Conservation (phyloP, 2,888 invertebrate species). For the Agrochola macilenta region DNA sequence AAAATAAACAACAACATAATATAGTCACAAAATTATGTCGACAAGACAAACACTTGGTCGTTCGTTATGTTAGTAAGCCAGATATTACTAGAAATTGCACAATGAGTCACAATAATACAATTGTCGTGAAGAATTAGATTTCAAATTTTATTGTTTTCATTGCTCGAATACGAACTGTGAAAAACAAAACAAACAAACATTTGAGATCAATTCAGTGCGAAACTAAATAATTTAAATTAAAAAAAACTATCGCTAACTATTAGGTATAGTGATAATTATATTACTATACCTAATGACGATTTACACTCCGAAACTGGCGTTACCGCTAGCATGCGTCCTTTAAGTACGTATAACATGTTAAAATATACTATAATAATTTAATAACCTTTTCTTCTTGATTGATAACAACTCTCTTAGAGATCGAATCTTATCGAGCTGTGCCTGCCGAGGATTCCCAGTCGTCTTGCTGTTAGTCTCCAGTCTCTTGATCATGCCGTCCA, state of each 20-base stretch:
- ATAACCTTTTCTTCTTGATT: constrained; percentile 91
- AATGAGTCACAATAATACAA: not conserved
- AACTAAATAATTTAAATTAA: not conserved
- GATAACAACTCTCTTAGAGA: constrained; percentile 91
- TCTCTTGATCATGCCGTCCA: constrained; percentile 92
- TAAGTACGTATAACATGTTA: not conserved
- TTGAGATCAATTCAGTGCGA: not conserved
- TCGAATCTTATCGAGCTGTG: constrained; percentile 92
- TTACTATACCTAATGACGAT: not conserved
- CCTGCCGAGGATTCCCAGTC: constrained; percentile 88
- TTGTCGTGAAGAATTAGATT: not conserved
- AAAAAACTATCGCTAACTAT: not conserved
- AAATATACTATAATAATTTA: constrained; percentile 4
- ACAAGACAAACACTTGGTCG: not conserved
- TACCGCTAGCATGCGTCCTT: not conserved
- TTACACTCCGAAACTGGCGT: not conserved
- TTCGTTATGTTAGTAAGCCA: not conserved
- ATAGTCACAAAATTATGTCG: not conserved
- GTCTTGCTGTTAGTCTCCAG: constrained; percentile 88
- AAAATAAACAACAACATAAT: constrained; percentile 63
- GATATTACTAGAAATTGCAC: not conserved
- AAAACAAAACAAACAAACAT: not conserved
- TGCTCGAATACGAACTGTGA: not conserved
- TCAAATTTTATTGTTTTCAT: not conserved
- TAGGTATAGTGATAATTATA: not conserved